Evolutionary conservation across 2,888 invertebrate species (phyloP), one percentile per base, ranked within the genome.

Genomic region (Xylocampa areola): DNA sequence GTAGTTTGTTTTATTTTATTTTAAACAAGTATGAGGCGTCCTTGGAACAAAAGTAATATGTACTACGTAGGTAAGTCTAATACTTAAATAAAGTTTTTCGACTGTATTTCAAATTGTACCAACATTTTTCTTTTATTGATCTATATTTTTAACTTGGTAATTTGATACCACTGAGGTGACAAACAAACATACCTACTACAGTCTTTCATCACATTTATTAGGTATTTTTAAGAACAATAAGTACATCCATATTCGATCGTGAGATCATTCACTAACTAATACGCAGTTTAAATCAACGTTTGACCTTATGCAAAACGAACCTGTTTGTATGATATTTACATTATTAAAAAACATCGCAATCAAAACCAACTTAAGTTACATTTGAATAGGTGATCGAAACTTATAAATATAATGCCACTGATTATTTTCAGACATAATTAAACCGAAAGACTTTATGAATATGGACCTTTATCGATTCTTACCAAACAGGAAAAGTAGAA

Each of bases 11-110:
- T 36, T 53, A 37, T 35, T 5, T 13, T 11, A 35, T 39, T 37
- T 52, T 61, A 32, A 55, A 54, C 57, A 71, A 52, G 58, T 14
- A 64, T 65, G 47, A 63, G 41, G 4, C 37, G 67, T 16, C 72
- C 49, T 55, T 62, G 58, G 23, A 41, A 49, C 45, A 41, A 17
- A 14, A 8, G 3, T 4, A 30, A 11, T 19, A 2, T 32, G 13
- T 23, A 14, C 7, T 4, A 19, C 44, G n/a, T n/a, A n/a, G n/a
- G n/a, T n/a, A n/a, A n/a, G n/a, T n/a, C n/a, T n/a, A n/a, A n/a
- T n/a, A n/a, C 25, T 52, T 36, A 39, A 27, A 37, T 45, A 52
- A n/a, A 48, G 10, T 52, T 48, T 48, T 59, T 44, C 45, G 43
- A 30, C 33, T 17, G 33, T 47, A 43, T 19, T 48, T 51, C 47